phyloP scores from a whole-genome alignment of 2,888 invertebrate species.

The Alviniconcha strummeri region DNA sequence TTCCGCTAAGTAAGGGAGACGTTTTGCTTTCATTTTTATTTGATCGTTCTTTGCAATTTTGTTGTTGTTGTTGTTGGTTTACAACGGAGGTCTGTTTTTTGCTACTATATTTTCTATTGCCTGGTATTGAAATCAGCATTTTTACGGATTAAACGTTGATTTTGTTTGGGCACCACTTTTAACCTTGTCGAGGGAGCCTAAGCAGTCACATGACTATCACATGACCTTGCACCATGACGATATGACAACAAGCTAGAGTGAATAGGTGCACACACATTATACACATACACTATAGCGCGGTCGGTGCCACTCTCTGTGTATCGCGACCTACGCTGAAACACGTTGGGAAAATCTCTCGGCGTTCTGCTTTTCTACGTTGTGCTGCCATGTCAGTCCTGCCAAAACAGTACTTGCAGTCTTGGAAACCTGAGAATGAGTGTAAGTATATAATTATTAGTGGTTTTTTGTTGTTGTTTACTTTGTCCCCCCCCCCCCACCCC shows the following conservation, averaged over 20 bases:
- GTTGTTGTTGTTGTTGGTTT: too few relatives aligned
- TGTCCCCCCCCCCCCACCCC: too few relatives aligned
- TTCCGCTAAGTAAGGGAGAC: slow-evolving; percentile 39
- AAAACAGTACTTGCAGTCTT: neutral
- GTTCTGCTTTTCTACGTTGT: neutral
- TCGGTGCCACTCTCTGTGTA: neutral
- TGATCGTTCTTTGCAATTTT: too few relatives aligned
- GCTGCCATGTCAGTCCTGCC: neutral
- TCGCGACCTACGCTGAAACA: neutral
- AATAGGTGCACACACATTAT: neutral
- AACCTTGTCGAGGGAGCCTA: too few relatives aligned
- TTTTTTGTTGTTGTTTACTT: neutral
- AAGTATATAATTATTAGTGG: neutral
- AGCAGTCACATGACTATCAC: slow-evolving; percentile 33
- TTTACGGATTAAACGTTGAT: too few relatives aligned
- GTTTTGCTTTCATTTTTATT: neutral
- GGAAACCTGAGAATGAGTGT: slow-evolving; percentile 17
- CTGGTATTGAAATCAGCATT: too few relatives aligned
- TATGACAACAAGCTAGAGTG: slow-evolving; percentile 49
- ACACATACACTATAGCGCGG: neutral
- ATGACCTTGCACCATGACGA: slow-evolving; percentile 55
- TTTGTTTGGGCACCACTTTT: too few relatives aligned
- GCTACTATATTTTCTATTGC: too few relatives aligned
- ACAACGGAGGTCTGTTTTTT: too few relatives aligned
- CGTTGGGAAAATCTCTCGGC: neutral